Conservation (phyloP, 2,797 vertebrate species). For the Danio tinwini region DNA sequence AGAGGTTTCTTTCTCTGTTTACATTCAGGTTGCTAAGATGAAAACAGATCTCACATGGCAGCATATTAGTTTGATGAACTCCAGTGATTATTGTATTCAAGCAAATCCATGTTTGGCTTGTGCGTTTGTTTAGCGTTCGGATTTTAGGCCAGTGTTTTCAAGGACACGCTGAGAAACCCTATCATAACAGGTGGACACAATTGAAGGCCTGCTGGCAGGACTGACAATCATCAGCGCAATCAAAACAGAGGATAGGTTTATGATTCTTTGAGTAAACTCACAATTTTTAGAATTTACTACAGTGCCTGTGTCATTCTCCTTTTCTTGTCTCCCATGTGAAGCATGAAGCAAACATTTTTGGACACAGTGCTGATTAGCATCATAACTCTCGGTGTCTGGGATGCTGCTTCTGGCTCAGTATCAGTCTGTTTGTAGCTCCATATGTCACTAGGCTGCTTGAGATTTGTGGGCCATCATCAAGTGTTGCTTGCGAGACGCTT, state of each 20-base stretch:
- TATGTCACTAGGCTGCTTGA: conserved; percentile 36
- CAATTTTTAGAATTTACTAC: not conserved
- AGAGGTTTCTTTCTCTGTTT: conserved; percentile 59
- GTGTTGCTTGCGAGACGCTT: conserved; percentile 35
- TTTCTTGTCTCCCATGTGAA: conserved; percentile 36
- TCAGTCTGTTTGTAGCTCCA: conserved; percentile 10
- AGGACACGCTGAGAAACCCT: conserved; percentile 41
- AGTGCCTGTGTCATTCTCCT: conserved; percentile 27
- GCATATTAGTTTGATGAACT: conserved; percentile 49
- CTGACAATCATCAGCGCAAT: conserved; percentile 33
- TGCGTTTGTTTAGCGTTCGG: conserved; percentile 54
- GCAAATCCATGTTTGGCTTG: conserved; percentile 53
- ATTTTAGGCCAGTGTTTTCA: conserved; percentile 49
- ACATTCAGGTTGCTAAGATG: conserved; percentile 58
- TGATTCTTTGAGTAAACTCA: conserved; percentile 27
- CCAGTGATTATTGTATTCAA: conserved; percentile 48
- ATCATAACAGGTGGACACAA: conserved; percentile 27
- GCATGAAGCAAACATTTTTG: conserved; percentile 55
- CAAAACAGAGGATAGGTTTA: conserved; percentile 39
- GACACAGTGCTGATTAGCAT: conserved; percentile 47
- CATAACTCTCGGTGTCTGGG: conserved; percentile 50
- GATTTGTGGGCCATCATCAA: conserved; percentile 51
- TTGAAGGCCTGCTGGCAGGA: conserved; percentile 35
- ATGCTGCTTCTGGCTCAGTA: conserved; percentile 36
- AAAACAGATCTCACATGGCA: conserved; percentile 49